Base-by-base conservation (phyloP, 2,888 invertebrate species). In the Ellobium chinense region DNA sequence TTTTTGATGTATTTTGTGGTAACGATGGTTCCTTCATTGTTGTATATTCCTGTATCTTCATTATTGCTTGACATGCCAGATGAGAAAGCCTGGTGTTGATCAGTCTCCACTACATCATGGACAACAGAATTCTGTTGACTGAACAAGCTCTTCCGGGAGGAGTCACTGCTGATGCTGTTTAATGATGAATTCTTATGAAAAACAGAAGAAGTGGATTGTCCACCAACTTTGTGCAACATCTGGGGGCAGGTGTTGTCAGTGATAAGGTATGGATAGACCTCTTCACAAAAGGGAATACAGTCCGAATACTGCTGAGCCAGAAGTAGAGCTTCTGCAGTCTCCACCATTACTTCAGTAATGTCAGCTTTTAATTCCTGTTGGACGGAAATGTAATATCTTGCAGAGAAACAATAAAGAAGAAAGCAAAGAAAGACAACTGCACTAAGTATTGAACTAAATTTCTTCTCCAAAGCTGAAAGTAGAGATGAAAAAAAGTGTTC, bases 231-330 rank as follows among this genome's bases (percentile, higher is more conserved):
- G 2, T 3, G 31, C 27, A 56, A 62, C 21, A 62, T 56, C 14
- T 75, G 27, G 21, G 62, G 14, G 2, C 24, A 29, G 12, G 34
- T 54, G 63, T 63, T 56, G 54, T 72, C 46, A 36, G 66, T 54
- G 0, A 62, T 60, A 24, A 75, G 27, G 27, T 69, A 54, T 1
- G 58, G 54, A 34, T 69, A 63, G 66, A 70, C 65, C 18, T 70
- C 68, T 36, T 80, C 78, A 60, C 78, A 83, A 4, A 83, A 75
- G 0, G 4, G 9, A 4, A 81, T 39, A 21, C 83, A 83, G 27
- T 76, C 75, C n/a, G 31, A 1, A 54, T 78, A 27, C 5, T 76
- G 46, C 29, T 62, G 39, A 18, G 46, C 72, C 18, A 68, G 31
- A 3, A 68, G 58, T 36, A 83, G n/a, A n/a, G 39, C 31, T 58